Evolutionary conservation across 2,888 invertebrate species (phyloP), one percentile per base, ranked within the genome.

Genomic region (Tyria jacobaeae): DNA sequence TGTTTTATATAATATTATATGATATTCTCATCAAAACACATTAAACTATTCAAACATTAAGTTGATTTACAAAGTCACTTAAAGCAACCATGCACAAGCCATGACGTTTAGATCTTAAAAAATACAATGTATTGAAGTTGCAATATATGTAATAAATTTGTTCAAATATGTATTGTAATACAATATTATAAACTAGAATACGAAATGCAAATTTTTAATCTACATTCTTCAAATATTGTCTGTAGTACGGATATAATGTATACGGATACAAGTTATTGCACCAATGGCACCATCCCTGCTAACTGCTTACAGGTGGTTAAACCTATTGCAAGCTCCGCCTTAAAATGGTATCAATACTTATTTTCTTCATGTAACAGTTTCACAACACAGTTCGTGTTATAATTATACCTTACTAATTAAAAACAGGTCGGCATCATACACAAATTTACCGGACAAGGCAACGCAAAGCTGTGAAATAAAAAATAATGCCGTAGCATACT

Each of bases 351-450:
- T 41, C 41, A 41, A 52, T 52, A 54, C 57, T 59, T 62, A 48
- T n/a, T 25, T 60, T 51, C 9, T 34, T 52, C 35, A 59, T 52
- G 57, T 47, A 41, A 51, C 48, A 49, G 25, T 56, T 55, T 55
- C 60, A 65, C 50, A 68, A 62, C 68, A 60, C 56, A 44, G 31
- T 60, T 52, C 57, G 60, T 48, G 67, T 60, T 58, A 65, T 52
- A 67, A 61, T 63, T 66, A 61, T 62, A 62, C 44, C 64, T 68
- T 62, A 64, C 47, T 57, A 68, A 54, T 60, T 71, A 76, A 70
- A 79, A 76, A 80, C 75, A 78, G 71, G 57, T 73, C 71, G 64
- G 71, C 71, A 64, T 59, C 67, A 55, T 73, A 76, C 75, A 75
- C 72, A 15, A 70, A 66, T 59, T 65, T 47, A 57, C 12, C 9